A percentile compares a stretch with the other conserved stretches of the same genome.
phyloP scores from a whole-genome alignment of 2,113 vertebrate species.

The Eudorcas thomsonii region DNA sequence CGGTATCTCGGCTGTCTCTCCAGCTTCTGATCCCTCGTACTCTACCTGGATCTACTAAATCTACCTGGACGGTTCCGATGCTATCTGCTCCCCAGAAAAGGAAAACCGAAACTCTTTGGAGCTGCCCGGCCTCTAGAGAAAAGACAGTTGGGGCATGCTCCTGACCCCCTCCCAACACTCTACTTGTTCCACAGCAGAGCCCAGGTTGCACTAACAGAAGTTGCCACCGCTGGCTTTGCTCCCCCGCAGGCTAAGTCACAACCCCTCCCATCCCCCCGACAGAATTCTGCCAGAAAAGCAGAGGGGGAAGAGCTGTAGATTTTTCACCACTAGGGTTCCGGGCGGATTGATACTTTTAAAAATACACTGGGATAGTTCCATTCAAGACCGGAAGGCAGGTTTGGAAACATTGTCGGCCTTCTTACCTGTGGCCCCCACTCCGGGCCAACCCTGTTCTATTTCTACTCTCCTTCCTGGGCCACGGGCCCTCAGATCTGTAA shows the following conservation, averaged over 20 bases:
- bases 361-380: not conserved
- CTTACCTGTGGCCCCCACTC: not conserved
- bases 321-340: not conserved
- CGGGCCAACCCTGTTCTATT: not conserved
- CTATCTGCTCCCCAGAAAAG: not conserved
- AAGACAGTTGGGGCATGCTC: not conserved
- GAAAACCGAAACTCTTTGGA: constrained; percentile 36
- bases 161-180: not conserved
- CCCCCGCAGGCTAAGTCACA: not conserved
- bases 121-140: not conserved
- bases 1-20: not conserved
- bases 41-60: not conserved
- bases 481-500: not conserved
- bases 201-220: not conserved
- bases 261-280: not conserved
- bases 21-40: not conserved
- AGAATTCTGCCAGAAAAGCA: not conserved
- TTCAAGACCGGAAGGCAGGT: not conserved
- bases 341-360: constrained; percentile 33
- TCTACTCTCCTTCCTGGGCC: not conserved
- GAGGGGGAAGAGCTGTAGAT: not conserved
- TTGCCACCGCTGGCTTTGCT: not conserved
- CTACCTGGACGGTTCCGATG: not conserved
- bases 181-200: not conserved
- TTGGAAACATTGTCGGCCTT: constrained; percentile 52